Evolutionary conservation across 2,888 invertebrate species (phyloP), one percentile per base, ranked within the genome.

Genomic region (Ditylenchus weischeri): DNA sequence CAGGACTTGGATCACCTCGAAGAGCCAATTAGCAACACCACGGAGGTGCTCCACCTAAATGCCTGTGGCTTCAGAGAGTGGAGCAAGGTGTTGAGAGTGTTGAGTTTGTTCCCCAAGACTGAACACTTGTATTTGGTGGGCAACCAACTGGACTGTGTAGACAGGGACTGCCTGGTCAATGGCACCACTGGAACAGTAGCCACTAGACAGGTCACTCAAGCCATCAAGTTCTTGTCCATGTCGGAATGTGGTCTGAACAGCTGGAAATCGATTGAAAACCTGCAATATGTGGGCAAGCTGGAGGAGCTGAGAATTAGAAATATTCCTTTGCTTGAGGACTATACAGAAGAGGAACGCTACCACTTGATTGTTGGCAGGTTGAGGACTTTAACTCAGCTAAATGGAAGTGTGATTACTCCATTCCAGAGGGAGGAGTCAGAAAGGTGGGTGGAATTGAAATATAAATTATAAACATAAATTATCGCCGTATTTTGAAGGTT

Each of bases 201-300:
- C 35, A 59, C 59, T 19, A 11, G 23, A 48, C 21, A 65, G 35
- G 43, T 70, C 36, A 57, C 69, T 21, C 19, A 47, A 11, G 15
- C 13, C 38, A 35, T 71, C 18, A 38, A 50, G 35, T 71, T 48
- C n/a, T 23, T 71, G 29, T 49, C 65, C 54, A 47, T 71, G 57
- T 36, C 29, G 47, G 48, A 57, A 57, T 59, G 38, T 60, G 29
- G 49, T 48, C 7, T 71, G 10, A 54, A 48, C 57, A 60, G 19
- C 18, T 94, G 94, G 93, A 89, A 90, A 78, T 92, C 93, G 81
- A 89, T 94, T 69, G 93, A 93, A 81, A 88, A 90, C 76, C 86
- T 94, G 74, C 88, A 90, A 59, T 88, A 88, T 80, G 92, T 93
- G 85, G 91, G 91, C 0, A 87, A 88, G 13, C 86, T 94, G 68